Base-by-base conservation (phyloP, 2,888 invertebrate genomes). In the Coelinius sp. region DNA sequence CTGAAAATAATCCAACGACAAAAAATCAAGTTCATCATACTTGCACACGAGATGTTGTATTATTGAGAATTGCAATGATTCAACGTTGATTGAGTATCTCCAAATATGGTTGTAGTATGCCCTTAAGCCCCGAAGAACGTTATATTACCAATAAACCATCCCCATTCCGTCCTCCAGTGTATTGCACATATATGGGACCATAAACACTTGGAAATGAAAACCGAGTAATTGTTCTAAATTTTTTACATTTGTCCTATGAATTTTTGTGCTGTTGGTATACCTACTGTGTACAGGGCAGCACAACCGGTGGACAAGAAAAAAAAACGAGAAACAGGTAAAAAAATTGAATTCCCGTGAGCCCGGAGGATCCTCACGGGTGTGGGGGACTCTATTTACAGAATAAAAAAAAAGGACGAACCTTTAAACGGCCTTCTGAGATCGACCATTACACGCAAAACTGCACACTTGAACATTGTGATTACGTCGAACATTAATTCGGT, bases 31-130 rank as follows among this genome's bases (percentile, higher is more conserved):
- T 12, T 22, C 52, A 22, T 24, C 52, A 52, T 49, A 41, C 8
- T 52, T 41, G 71, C 46, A 56, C 68, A 59, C 73, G 68, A 63
- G 66, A 68, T 70, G 69, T 72, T 71, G 64, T 73, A 75, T 75
- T 77, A 79, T 79, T 72, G 77, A 77, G 73, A 70, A 65, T 70
- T 53, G 70, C 69, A 78, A 76, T 80, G 78, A 79, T 79, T 80
- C 80, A 78, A 76, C 77, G 79, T 80, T 80, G 79, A 81, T 80
- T 76, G 78, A 80, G 79, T 76, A 77, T 80, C 77, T 77, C 76
- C 77, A 72, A 79, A 77, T 80, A 80, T 80, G 77, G 77, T 70
- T 41, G 70, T 62, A 52, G 67, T 64, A 25, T 76, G 75, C 76
- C 77, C 69, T 69, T 35, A 73, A 75, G 53, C 69, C 52, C 44